Percentiles rank a stretch among this genome's conserved stretches.
Evolutionary conservation across 2,888 invertebrate genomes (phyloP).

Genomic region (Geophilus truncorum): DNA sequence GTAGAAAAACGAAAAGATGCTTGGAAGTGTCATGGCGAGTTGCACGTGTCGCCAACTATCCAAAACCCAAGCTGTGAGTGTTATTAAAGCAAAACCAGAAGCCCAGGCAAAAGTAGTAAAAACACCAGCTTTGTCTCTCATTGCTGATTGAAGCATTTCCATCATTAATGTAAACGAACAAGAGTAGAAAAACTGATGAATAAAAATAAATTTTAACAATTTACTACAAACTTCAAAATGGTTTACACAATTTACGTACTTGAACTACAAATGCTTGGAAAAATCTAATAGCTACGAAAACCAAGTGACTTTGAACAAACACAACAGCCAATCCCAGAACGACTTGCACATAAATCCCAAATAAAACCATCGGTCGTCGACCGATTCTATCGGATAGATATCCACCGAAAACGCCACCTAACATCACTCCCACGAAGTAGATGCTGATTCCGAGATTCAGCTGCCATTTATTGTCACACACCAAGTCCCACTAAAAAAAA

Average conservation of each 20-base stretch:
- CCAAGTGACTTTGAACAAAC: neutral
- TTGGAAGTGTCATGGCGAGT: conserved; percentile 52
- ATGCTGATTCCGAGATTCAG: conserved; percentile 9
- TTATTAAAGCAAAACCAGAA: conserved; percentile 47
- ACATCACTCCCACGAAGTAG: conserved; percentile 31
- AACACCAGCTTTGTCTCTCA: conserved; percentile 51
- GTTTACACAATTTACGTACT: neutral
- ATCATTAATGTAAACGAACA: neutral
- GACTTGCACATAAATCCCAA: neutral
- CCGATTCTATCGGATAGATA: neutral
- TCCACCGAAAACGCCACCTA: neutral
- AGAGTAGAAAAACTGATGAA: neutral
- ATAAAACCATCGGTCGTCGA: neutral
- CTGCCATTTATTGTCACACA: conserved; percentile 8
- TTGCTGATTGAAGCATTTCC: conserved; percentile 52
- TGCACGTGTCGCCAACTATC: conserved; percentile 55
- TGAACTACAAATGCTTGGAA: neutral
- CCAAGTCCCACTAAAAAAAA: conserved; percentile 29
- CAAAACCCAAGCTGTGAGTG: conserved; percentile 51
- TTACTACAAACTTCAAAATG: neutral
- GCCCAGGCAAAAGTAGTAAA: conserved; percentile 45
- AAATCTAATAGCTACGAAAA: conserved; percentile 19
- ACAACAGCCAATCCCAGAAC: neutral
- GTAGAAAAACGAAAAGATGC: conserved; percentile 50
- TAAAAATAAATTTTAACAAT: no score